Evolutionary conservation across 2,113 vertebrate species (phyloP), one percentile per base, ranked within the genome.

Genomic region (Eublepharis macularius): DNA sequence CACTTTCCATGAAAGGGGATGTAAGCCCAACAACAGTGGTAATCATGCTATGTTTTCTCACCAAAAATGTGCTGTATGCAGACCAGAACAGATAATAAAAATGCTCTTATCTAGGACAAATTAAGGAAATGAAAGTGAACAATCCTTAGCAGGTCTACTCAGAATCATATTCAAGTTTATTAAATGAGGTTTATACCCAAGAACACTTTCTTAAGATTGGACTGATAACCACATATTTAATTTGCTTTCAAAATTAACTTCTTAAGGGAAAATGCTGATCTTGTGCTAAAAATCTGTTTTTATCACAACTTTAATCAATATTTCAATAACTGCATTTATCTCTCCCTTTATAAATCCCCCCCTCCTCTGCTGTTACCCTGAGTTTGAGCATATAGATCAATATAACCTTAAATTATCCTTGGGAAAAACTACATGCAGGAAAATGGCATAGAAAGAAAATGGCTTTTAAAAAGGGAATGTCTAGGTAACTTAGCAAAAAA

Each of bases 401-500:
- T 24, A 39, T 73, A 82, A 94, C 75, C 89, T 87, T 89, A 88
- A 14, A 90, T 1, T 72, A 60, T 90, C 87, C 87, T 69, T 29
- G 39, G 81, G 81, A 51, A 90, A 91, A 92, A 93, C 88, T 72
- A 90, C 75, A 32, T 87, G 77, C 45, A 93, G 63, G 88, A 76
- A 91, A 34, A 90, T 32, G 70, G 79, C 90, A 90, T 0, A 1
- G 32, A 84, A 90, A 86, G 82, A 32, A 82, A 91, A 90, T 75
- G 68, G 10, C 84, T 85, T 83, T 86, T 77, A 89, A 92, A 90
- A n/a, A 83, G 13, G 16, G 32, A 17, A 47, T n/a, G 68, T 77
- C 90, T 87, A 57, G 8, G 13, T 86, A 92, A 89, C 90, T 87
- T 88, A 65, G 45, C 68, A 89, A 93, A 93, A 92, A n/a, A n/a